Evolutionary conservation across 2,888 invertebrate species (phyloP).

Genomic region (Notodonta ziczac): DNA sequence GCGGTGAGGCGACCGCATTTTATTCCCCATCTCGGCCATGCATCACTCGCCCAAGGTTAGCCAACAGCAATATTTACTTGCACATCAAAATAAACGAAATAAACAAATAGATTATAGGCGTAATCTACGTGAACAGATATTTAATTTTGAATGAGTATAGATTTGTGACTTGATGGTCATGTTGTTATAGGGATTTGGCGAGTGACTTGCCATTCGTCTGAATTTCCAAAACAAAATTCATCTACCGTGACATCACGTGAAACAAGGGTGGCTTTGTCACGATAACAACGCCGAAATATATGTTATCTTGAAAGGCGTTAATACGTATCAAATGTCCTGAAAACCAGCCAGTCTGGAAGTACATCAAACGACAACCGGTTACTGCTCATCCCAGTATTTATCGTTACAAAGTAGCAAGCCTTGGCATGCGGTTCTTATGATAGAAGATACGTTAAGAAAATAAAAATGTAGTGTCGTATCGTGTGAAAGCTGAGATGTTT

Average conservation of each 20-base stretch:
- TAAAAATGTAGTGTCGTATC: slow-evolving; percentile 15
- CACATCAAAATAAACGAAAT: slow-evolving; percentile 18
- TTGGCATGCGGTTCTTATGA: neutral
- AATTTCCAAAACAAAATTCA: too few species aligned
- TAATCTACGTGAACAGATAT: neutral
- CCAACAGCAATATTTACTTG: slow-evolving; percentile 4
- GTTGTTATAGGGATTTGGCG: too few species aligned
- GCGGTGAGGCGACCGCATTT: neutral
- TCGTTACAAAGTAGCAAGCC: neutral
- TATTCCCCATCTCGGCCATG: neutral
- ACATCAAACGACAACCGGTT: neutral
- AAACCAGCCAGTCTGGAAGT: neutral
- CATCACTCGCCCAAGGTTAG: neutral
- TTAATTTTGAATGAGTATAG: too few species aligned
- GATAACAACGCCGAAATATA: too few species aligned
- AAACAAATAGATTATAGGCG: too few species aligned
- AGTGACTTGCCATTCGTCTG: too few species aligned
- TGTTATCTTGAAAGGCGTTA: too few species aligned
- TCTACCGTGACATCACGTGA: too few species aligned
- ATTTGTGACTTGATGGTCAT: too few species aligned
- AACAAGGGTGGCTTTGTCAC: too few species aligned
- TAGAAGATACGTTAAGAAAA: neutral
- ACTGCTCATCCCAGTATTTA: neutral
- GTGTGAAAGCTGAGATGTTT: slow-evolving; percentile 50
- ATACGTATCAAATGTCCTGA: neutral